phyloP scores from a whole-genome alignment of 2,888 invertebrate genomes.

The Galeopsomyia nigrocyanea region DNA sequence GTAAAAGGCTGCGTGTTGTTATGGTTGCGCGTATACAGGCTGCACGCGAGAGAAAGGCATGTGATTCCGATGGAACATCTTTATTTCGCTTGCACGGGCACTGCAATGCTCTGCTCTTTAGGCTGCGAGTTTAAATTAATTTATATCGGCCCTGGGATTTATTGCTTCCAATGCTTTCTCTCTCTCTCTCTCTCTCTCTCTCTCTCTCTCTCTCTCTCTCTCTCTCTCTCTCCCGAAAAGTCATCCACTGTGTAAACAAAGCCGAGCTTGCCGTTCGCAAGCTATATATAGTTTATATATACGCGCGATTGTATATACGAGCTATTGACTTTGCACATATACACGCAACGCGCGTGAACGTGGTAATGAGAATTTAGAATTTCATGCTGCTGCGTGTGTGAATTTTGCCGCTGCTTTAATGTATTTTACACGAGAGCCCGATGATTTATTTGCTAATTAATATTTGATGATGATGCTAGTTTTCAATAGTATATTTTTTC shows the following conservation, averaged over 20 bases:
- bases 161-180: constrained; percentile 16
- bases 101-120: not conserved
- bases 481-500: no score
- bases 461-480: no score
- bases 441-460: no score
- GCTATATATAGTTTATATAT: not conserved
- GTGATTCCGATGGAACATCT: no score
- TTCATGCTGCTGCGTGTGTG: not conserved
- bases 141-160: constrained; percentile 38
- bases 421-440: no score
- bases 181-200: not conserved
- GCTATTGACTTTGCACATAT: not conserved
- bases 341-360: not conserved
- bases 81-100: no score
- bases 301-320: not conserved
- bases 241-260: constrained; percentile 40
- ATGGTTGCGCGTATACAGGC: not conserved
- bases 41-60: not conserved
- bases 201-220: not conserved
- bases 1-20: constrained; percentile 39
- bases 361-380: constrained; percentile 14
- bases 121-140: constrained; percentile 17
- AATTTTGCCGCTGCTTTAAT: no score
- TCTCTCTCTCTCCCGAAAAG: constrained; percentile 21
- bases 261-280: constrained; percentile 1